Evolutionary conservation across 2,113 vertebrate genomes (phyloP).

Genomic region (Sialia sialis): DNA sequence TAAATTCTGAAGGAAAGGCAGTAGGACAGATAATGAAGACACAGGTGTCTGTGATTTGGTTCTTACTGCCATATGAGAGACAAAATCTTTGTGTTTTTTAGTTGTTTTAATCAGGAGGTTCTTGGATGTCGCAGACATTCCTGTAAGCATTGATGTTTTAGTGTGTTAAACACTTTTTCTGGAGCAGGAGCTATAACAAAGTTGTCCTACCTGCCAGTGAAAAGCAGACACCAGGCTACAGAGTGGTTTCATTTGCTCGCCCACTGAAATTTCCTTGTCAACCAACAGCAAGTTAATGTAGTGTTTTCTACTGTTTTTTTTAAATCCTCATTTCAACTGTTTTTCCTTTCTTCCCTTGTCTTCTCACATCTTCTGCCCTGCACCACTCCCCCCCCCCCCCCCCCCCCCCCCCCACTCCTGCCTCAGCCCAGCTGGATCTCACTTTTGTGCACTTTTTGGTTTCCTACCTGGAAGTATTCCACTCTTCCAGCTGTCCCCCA

Average conservation of each 20-base stretch:
- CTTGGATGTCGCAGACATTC: neutral
- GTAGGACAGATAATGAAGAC: neutral
- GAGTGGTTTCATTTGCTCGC: neutral
- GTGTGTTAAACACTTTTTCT: neutral
- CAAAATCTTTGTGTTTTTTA: neutral
- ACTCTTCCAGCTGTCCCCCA: slow-evolving; percentile 55
- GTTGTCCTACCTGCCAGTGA: neutral
- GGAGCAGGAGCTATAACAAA: neutral
- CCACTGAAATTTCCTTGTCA: neutral
- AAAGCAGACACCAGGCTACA: neutral
- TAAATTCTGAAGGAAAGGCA: neutral
- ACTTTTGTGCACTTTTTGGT: neutral
- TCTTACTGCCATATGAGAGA: neutral
- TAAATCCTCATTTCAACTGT: neutral
- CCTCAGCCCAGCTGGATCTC: neutral
- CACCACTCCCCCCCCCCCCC: no score
- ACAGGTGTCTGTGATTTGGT: neutral
- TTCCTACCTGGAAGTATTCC: slow-evolving; percentile 55
- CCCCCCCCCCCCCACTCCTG: fast-evolving
- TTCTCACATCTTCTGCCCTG: fast-evolving
- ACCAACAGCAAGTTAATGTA: neutral
- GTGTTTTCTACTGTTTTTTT: neutral
- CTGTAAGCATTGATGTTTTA: neutral
- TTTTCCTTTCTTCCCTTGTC: neutral
- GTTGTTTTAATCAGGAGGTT: neutral